These are phyloP conservation scores for Idaea dimidiata DNA, from an alignment of 2,888 invertebrate species.

Conservation along the genomic window DNA sequence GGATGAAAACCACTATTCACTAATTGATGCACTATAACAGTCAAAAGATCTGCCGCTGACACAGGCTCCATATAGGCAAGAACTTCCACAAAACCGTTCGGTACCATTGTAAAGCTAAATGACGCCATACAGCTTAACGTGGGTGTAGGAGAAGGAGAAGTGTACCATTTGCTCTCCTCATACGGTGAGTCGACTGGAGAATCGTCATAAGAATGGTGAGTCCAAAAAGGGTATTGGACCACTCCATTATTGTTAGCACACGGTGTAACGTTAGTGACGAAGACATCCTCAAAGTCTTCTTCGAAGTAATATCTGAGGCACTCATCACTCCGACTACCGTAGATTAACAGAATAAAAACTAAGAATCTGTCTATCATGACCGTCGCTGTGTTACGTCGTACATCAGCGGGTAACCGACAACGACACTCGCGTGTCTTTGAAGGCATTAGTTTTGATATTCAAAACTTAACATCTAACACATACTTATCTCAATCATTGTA, in stretches of 20 bases:
- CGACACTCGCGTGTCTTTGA: neutral
- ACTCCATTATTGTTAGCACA: neutral
- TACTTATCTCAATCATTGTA: neutral
- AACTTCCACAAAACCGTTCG: neutral
- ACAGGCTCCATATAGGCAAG: neutral
- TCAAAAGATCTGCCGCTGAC: neutral
- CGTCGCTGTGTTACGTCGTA: neutral
- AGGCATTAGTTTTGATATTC: neutral
- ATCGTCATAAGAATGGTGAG: neutral
- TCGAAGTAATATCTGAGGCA: slow-evolving; percentile 11
- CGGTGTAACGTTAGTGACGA: neutral
- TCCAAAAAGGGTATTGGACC: neutral
- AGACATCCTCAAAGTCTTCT: slow-evolving; percentile 3
- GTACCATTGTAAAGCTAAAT: neutral
- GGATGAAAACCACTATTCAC: neutral
- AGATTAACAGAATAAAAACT: slow-evolving; percentile 1
- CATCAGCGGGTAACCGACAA: neutral
- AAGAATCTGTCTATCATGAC: neutral
- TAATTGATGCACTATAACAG: neutral
- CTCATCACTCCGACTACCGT: neutral
- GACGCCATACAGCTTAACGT: neutral
- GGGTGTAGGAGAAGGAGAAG: neutral
- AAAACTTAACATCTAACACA: neutral
- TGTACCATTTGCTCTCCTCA: neutral
- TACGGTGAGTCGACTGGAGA: neutral